phyloP scores from a whole-genome alignment of 2,888 invertebrate genomes.

The Notodonta dromedarius region DNA sequence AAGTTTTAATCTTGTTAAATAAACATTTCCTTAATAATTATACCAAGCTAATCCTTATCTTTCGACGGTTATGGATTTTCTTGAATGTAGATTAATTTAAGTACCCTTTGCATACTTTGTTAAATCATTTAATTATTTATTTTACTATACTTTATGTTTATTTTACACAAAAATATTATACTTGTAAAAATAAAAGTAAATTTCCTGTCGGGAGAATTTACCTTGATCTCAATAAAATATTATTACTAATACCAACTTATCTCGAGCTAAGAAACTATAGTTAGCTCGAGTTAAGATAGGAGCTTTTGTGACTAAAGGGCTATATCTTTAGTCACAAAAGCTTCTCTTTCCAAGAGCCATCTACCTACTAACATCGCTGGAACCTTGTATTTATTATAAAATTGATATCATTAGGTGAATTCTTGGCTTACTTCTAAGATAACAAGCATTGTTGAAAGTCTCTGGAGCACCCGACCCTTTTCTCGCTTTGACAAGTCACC shows the following conservation, averaged over 20 bases:
- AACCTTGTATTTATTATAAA: conserved; percentile 72
- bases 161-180: neutral
- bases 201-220: neutral
- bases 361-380: conserved; percentile 28
- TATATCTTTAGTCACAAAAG: conserved; percentile 21
- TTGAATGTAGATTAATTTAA: neutral
- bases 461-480: conserved; percentile 81
- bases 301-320: too few relatives aligned
- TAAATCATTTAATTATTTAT: neutral
- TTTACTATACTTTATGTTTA: neutral
- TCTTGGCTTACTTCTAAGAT: conserved; percentile 80
- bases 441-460: conserved; percentile 84
- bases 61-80: conserved; percentile 21
- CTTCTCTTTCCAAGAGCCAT: conserved; percentile 36
- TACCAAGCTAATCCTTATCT: conserved; percentile 4
- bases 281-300: neutral
- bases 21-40: conserved; percentile 25
- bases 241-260: neutral
- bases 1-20: conserved; percentile 31
- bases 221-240: neutral
- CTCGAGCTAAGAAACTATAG: conserved; percentile 13
- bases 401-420: conserved; percentile 77
- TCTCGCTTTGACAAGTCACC: conserved; percentile 83
- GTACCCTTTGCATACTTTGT: neutral
- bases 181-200: neutral